These are phyloP conservation scores for Corythaixoides concolor DNA, from an alignment of 2,113 vertebrate species.

Conservation along the genomic window DNA sequence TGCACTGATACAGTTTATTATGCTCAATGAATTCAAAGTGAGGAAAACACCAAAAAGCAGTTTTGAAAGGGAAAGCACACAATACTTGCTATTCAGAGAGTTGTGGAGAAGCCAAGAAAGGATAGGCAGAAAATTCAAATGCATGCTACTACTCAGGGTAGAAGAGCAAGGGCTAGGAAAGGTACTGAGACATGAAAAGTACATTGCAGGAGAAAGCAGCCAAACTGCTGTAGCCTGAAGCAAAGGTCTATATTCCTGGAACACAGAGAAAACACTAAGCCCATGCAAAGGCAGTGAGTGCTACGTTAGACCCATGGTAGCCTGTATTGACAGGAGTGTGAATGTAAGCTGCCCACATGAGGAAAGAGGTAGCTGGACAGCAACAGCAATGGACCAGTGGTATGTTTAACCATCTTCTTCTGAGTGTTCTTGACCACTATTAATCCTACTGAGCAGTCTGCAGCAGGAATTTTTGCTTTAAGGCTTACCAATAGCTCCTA, in stretches of 20 bases:
- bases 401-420: neutral
- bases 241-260: neutral
- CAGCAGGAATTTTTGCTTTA: neutral
- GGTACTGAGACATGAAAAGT: neutral
- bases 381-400: neutral
- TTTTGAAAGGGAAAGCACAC: constrained; percentile 28
- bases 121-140: neutral
- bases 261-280: neutral
- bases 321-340: neutral
- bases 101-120: neutral
- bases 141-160: neutral
- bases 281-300: rapidly evolving
- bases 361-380: neutral
- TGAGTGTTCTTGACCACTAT: neutral
- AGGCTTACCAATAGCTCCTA: neutral
- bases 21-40: neutral
- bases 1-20: neutral
- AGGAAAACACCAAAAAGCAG: constrained; percentile 1
- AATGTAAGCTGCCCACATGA: rapidly evolving
- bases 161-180: neutral
- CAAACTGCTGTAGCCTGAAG: neutral
- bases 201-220: neutral
- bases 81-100: neutral
- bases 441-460: neutral
- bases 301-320: rapidly evolving